Percentiles rank a stretch among this genome's conserved stretches.
phyloP scores from a whole-genome alignment of 2,113 vertebrate genomes.

The Gadus chalcogrammus region DNA sequence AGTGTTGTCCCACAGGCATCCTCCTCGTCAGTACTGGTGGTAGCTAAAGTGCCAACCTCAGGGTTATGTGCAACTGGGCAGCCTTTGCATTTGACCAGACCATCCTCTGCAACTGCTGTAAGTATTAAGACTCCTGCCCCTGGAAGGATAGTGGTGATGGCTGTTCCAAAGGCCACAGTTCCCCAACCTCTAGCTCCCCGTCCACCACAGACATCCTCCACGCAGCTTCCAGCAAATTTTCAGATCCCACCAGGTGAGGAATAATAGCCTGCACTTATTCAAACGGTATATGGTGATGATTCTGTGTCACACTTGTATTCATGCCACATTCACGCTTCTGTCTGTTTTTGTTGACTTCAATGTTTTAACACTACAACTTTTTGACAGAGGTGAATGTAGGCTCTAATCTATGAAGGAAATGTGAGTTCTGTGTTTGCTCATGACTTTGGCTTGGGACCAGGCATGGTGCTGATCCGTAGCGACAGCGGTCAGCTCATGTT shows the following conservation, averaged over 20 bases:
- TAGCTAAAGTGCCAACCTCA: slow-evolving; percentile 26
- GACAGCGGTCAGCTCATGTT: slow-evolving; percentile 91
- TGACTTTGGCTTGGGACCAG: slow-evolving; percentile 53
- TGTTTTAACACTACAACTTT: not conserved
- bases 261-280: not conserved
- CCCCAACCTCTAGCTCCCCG: slow-evolving; percentile 61
- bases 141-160: slow-evolving; percentile 54
- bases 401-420: not conserved
- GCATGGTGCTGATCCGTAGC: slow-evolving; percentile 90
- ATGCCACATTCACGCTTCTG: not conserved
- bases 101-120: not conserved
- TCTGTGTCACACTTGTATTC: not conserved
- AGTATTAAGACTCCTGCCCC: slow-evolving; percentile 28
- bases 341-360: no score
- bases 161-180: slow-evolving; percentile 57
- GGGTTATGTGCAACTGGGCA: not conserved
- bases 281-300: not conserved
- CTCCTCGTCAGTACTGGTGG: slow-evolving; percentile 33
- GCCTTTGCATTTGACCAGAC: slow-evolving; percentile 16
- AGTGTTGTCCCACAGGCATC: not conserved
- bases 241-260: slow-evolving; percentile 86
- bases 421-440: not conserved
- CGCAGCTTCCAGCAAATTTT: slow-evolving; percentile 81
- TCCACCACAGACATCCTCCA: slow-evolving; percentile 53
- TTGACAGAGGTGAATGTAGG: not conserved